Evolutionary conservation across 2,113 vertebrate genomes (phyloP).

Genomic region (Gavia stellata): DNA sequence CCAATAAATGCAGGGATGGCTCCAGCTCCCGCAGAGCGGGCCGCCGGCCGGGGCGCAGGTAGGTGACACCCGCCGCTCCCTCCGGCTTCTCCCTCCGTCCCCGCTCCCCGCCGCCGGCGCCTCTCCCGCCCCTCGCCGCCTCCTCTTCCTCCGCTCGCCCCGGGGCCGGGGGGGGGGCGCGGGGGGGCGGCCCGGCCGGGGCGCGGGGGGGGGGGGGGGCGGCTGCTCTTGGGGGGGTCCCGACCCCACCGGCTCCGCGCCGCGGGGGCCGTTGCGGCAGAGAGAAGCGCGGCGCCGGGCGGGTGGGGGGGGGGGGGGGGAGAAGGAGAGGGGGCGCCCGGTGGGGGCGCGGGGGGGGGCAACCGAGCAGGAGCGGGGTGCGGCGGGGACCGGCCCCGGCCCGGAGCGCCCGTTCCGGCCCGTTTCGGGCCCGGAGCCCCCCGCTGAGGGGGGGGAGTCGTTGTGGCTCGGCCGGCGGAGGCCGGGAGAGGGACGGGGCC

Average conservation of each 20-base stretch:
- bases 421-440: background rate
- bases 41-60: conserved; percentile 77
- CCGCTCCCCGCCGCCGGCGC: too few relatives aligned
- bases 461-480: background rate
- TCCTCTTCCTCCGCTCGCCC: background rate
- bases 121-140: too few relatives aligned
- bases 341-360: background rate
- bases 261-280: background rate
- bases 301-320: background rate
- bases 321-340: background rate
- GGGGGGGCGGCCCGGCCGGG: background rate
- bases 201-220: too few relatives aligned
- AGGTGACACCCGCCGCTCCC: conserved; percentile 63
- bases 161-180: background rate
- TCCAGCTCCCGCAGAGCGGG: conserved; percentile 77
- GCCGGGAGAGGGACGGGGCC: background rate
- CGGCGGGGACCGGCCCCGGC: background rate
- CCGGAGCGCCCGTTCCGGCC: background rate
- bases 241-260: background rate
- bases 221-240: background rate
- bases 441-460: background rate
- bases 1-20: conserved; percentile 94
- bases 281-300: background rate
- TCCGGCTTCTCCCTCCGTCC: background rate
- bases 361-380: background rate